Percentiles rank a stretch among this genome's conserved stretches.
Conservation (phyloP, 2,888 invertebrate genomes). For the Podabrus alpinus region DNA sequence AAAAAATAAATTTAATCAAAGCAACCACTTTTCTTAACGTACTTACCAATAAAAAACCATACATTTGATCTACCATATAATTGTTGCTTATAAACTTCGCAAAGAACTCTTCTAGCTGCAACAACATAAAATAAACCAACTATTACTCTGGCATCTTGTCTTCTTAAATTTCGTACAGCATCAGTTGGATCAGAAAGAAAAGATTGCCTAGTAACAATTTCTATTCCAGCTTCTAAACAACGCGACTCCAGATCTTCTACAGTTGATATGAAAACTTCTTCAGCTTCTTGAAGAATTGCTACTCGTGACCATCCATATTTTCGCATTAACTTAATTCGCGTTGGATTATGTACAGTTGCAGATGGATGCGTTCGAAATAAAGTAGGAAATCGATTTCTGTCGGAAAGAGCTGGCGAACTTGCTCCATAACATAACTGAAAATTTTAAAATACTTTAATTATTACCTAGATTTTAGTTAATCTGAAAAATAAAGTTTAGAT, state of each 20-base stretch:
- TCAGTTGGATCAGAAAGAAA: conserved; percentile 97
- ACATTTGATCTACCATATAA: conserved; percentile 95
- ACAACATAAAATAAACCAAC: conserved; percentile 98
- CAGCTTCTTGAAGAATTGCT: conserved; percentile 96
- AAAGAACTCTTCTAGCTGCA: conserved; percentile 93
- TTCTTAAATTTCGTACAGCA: conserved; percentile 89
- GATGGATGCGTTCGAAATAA: conserved; percentile 99
- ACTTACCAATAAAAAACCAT: conserved; percentile 95
- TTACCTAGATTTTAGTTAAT: not conserved
- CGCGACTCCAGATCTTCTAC: conserved; percentile 95
- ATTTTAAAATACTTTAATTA: not conserved
- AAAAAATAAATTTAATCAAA: not conserved
- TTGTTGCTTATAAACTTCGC: conserved; percentile 93
- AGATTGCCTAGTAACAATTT: conserved; percentile 95
- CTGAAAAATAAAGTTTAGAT: not conserved
- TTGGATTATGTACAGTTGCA: conserved; percentile 98
- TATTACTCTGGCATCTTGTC: conserved; percentile 97
- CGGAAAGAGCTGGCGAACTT: conserved; percentile 96
- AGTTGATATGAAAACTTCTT: conserved; percentile 88
- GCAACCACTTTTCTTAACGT: not conserved
- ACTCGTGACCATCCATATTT: conserved; percentile 97
- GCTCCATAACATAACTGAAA: conserved; percentile 96
- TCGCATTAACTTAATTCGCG: conserved; percentile 93
- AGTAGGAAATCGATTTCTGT: conserved; percentile 95
- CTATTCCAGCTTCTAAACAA: conserved; percentile 89